Conservation (phyloP, 2,888 invertebrate genomes). For the Troides aeacus region DNA sequence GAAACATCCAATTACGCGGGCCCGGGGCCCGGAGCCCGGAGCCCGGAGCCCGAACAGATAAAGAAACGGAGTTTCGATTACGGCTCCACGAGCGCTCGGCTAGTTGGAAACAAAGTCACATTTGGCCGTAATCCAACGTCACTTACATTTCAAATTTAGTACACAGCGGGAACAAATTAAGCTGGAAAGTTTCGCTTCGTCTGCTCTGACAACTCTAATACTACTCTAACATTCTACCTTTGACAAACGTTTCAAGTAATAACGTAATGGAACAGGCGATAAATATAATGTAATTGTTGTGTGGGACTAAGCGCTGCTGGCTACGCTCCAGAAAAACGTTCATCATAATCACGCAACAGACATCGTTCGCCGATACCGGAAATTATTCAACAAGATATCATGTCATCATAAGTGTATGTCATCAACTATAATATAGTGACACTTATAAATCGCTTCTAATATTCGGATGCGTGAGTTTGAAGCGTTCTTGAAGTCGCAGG, state of each 20-base stretch:
- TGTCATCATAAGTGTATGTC: conserved; percentile 30
- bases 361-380: conserved; percentile 55
- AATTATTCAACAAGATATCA: conserved; percentile 42
- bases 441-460: too few relatives aligned
- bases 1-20: conserved; percentile 38
- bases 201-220: conserved; percentile 32
- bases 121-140: conserved; percentile 71
- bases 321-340: conserved; percentile 56
- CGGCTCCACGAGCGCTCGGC: conserved; percentile 53
- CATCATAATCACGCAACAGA: conserved; percentile 62
- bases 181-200: conserved; percentile 40
- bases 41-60: conserved; percentile 32
- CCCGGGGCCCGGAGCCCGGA: conserved; percentile 27
- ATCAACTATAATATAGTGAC: too few relatives aligned
- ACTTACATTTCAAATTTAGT: conserved; percentile 69
- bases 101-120: conserved; percentile 65
- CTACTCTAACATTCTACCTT: conserved; percentile 35
- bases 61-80: conserved; percentile 53
- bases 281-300: conserved; percentile 15
- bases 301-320: conserved; percentile 49
- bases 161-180: conserved; percentile 60
- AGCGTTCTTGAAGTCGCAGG: too few relatives aligned
- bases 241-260: conserved; percentile 44
- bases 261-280: conserved; percentile 46
- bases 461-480: too few relatives aligned